Percentiles rank a stretch among this genome's conserved stretches.
phyloP scores from a whole-genome alignment of 1,140 invertebrate genomes.

The Pseudachorutes palmiensis region DNA sequence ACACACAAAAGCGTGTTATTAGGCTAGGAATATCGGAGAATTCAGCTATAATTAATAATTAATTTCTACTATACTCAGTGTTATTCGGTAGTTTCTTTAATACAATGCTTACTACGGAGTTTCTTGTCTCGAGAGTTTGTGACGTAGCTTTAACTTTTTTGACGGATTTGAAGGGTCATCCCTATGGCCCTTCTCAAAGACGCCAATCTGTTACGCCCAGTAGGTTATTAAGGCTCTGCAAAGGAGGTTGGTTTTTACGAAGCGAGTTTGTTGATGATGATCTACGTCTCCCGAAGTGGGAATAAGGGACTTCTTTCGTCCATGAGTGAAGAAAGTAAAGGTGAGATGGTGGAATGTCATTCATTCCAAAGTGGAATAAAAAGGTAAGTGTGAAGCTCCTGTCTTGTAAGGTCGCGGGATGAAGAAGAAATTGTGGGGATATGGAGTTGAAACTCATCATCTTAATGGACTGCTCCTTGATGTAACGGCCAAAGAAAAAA shows the following conservation, averaged over 20 bases:
- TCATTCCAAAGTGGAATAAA: constrained; percentile 8
- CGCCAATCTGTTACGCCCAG: no score
- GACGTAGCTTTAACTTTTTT: no score
- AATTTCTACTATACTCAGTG: no score
- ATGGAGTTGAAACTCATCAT: constrained; percentile 35
- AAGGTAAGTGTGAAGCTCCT: neutral
- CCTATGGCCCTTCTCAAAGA: no score
- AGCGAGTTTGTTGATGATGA: neutral
- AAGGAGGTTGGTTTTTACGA: neutral
- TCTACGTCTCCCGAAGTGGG: constrained; percentile 12
- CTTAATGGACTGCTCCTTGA: constrained; percentile 37
- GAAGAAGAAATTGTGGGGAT: neutral
- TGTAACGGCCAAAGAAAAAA: constrained; percentile 21
- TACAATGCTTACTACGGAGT: no score
- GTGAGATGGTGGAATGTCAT: constrained; percentile 9
- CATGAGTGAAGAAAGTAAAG: neutral
- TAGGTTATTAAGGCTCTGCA: neutral
- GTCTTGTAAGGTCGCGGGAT: constrained; percentile 1
- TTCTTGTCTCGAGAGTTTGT: no score
- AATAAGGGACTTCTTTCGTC: constrained; percentile 16
- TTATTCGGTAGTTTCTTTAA: no score
- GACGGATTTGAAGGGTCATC: no score
- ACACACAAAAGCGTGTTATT: no score
- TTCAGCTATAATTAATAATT: no score
- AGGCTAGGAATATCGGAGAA: no score